Evolutionary conservation across 2,888 invertebrate species (phyloP), one percentile per base, ranked within the genome.

Genomic region (Cartodere bifasciata): DNA sequence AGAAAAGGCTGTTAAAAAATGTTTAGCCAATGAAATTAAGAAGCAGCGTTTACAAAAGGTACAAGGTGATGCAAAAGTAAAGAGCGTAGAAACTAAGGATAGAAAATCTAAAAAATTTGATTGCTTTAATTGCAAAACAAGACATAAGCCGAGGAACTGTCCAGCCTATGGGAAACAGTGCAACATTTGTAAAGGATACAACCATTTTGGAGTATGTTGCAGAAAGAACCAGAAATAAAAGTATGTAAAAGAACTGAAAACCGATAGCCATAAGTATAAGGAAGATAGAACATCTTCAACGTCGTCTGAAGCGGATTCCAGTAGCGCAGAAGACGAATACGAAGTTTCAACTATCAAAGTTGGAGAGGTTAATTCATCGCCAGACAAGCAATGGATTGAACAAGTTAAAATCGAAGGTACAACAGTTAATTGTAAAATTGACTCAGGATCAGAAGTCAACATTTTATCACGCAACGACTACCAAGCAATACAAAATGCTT

Each of bases 381-480:
- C n/a, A n/a, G n/a, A n/a, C n/a, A n/a, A n/a, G n/a, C 9, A 7
- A 23, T 37, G 39, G 39, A 32, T 28, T 4, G 24, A 27, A 13
- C 16, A 33, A 13, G 17, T 39, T 11, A 22, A n/a, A 9, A 13
- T 40, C 4, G 31, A 35, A 16, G 23, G 24, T 32, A 29, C 29
- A 14, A 22, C 16, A 16, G 31, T 38, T n/a, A 23, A 16, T 11
- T 40, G 38, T 31, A 40, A 38, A 26, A 16, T 40, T 14, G 36
- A 38, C 16, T 29, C 38, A 11, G 39, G 34, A 28, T 32, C 39
- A 12, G 39, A 40, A 23, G 36, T 40, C 10, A 40, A 33, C 25
- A 25, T 28, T 4, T 14, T 40, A 20, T 34, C 40, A 12, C 7
- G 29, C 7, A 17, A 29, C 5, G 24, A 16, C n/a, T 17, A 23